Evolutionary conservation across 2,888 invertebrate species (phyloP).

Genomic region (Melanargia galathea): DNA sequence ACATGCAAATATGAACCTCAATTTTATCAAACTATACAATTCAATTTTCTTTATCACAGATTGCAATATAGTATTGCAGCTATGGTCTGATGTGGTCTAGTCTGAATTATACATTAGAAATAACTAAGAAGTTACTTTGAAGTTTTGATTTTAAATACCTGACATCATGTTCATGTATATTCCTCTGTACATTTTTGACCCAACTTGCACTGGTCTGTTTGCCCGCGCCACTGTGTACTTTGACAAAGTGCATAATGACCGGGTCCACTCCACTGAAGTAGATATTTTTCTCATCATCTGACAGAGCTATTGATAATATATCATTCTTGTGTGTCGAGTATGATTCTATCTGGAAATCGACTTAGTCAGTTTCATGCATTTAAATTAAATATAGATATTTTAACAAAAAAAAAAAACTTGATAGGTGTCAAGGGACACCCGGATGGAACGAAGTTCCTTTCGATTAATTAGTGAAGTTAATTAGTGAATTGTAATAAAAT

Average conservation of each 20-base stretch:
- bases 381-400: no score
- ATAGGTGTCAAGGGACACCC: no score
- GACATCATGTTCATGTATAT: conserved; percentile 94
- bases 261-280: conserved; percentile 93
- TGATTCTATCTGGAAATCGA: conserved; percentile 82
- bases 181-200: conserved; percentile 90
- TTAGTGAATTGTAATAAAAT: no score
- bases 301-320: conserved; percentile 88
- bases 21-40: no score
- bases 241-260: conserved; percentile 87
- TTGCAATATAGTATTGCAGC: background rate
- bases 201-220: conserved; percentile 84
- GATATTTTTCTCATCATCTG: conserved; percentile 85
- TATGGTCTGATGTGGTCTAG: no score
- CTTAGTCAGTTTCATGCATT: no score
- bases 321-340: conserved; percentile 92
- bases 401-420: no score
- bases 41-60: no score
- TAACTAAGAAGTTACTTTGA: background rate
- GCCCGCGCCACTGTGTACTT: conserved; percentile 81
- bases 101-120: no score
- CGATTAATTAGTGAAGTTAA: no score
- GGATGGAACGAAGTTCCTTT: no score
- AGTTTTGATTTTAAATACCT: conserved; percentile 53
- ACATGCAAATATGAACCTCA: no score